Evolutionary conservation across 2,888 invertebrate species (phyloP).

Genomic region (Leucoma salicis): DNA sequence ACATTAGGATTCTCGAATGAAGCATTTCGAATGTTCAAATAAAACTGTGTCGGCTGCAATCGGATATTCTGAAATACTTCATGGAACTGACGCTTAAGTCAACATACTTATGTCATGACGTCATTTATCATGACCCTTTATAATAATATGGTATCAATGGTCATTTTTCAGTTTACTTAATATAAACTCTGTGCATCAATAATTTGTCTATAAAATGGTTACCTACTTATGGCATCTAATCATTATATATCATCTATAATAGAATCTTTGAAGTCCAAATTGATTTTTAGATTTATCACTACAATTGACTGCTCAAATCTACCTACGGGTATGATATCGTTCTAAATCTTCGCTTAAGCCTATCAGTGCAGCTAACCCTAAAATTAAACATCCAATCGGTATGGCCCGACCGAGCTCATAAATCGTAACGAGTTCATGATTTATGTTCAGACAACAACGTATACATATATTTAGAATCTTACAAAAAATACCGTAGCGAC

Average conservation of each 20-base stretch:
- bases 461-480: conserved; percentile 52
- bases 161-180: too few relatives aligned
- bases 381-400: conserved; percentile 71
- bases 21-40: conserved; percentile 8
- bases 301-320: too few relatives aligned
- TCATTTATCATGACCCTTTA: too few relatives aligned
- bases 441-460: conserved; percentile 60
- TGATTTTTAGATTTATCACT: conserved; percentile 21
- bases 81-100: background rate
- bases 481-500: conserved; percentile 55
- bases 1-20: conserved; percentile 19
- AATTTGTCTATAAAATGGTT: too few relatives aligned
- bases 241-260: conserved; percentile 14
- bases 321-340: conserved; percentile 19
- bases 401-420: conserved; percentile 65
- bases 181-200: too few relatives aligned
- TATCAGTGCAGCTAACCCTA: conserved; percentile 49
- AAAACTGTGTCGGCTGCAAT: conserved; percentile 4
- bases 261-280: conserved; percentile 29
- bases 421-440: conserved; percentile 80
- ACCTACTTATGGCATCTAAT: background rate
- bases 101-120: too few relatives aligned
- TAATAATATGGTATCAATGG: too few relatives aligned
- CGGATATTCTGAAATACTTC: background rate
- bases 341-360: conserved; percentile 44